These are phyloP conservation scores for Sminthurides aquaticus DNA, from an alignment of 2,888 invertebrate species.

Conservation along the genomic window DNA sequence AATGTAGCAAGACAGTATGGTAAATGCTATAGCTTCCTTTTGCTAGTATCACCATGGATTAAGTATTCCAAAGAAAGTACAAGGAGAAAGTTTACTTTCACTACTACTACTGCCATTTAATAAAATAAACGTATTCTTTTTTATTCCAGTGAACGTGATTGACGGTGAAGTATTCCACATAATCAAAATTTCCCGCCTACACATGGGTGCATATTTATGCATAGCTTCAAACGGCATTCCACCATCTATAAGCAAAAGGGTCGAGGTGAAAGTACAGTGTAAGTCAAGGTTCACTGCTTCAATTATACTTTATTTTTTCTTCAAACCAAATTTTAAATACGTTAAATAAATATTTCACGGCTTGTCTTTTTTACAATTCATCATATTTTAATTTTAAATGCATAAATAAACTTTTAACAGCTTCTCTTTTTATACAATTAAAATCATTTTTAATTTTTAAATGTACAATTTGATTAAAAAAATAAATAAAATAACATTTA, in stretches of 20 bases:
- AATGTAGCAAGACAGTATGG: too few relatives aligned
- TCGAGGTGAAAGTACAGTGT: conserved; percentile 55
- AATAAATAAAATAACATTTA: background rate
- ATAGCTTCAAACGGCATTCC: conserved; percentile 54
- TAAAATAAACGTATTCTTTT: too few relatives aligned
- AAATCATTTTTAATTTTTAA: background rate
- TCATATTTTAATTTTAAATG: background rate
- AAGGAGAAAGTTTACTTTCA: too few relatives aligned
- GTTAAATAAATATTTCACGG: background rate
- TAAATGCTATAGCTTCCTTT: too few relatives aligned
- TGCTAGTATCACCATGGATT: too few relatives aligned
- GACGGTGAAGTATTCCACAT: conserved; percentile 79
- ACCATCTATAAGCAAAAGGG: conserved; percentile 55
- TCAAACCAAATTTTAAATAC: background rate
- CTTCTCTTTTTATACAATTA: too few relatives aligned
- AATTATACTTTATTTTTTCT: background rate
- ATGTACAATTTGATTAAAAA: background rate
- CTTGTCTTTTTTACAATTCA: background rate
- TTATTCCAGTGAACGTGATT: conserved; percentile 69
- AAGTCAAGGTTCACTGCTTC: conserved; percentile 32
- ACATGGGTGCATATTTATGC: conserved; percentile 88
- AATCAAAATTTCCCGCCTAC: conserved; percentile 78
- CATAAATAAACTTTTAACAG: too few relatives aligned
- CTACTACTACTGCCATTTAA: too few relatives aligned
- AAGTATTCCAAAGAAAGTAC: too few relatives aligned